phyloP scores from a whole-genome alignment of 2,113 vertebrate genomes.

The Oryzias curvinotus region DNA sequence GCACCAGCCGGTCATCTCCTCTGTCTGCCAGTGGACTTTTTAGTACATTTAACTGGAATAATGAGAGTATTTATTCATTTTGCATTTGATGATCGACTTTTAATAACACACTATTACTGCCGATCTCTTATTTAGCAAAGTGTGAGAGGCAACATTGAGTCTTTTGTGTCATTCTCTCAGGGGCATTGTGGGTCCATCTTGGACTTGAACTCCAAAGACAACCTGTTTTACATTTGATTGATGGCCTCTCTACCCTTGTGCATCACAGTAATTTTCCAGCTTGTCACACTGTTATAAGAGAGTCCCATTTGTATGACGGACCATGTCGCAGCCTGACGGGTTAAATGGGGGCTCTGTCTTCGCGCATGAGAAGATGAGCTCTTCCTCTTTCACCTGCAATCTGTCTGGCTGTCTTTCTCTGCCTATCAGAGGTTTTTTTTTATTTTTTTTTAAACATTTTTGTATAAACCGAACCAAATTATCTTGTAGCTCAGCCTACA shows the following conservation, averaged over 20 bases:
- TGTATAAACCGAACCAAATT: background rate
- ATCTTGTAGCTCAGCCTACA: background rate
- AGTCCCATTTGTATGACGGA: conserved; percentile 50
- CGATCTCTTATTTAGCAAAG: no score
- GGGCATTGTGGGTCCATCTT: background rate
- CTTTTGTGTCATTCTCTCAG: conserved; percentile 16
- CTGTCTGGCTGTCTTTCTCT: conserved; percentile 7
- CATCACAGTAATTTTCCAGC: conserved; percentile 15
- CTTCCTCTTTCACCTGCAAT: conserved; percentile 29
- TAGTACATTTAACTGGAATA: no score
- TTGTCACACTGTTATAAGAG: conserved; percentile 35
- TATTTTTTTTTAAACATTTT: background rate
- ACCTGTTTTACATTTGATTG: conserved; percentile 46
- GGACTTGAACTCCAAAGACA: conserved; percentile 7
- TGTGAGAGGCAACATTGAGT: conserved; percentile 5
- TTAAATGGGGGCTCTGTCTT: conserved; percentile 64
- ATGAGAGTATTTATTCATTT: no score
- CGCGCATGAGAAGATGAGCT: conserved; percentile 28
- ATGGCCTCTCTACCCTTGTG: conserved; percentile 46
- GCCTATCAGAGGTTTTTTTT: background rate
- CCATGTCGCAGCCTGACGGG: conserved; percentile 50
- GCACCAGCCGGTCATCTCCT: no score
- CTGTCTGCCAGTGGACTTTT: no score
- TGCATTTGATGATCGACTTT: no score
- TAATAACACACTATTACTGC: no score